These are phyloP conservation scores for Xylota sylvarum DNA, from an alignment of 2,888 invertebrate species.

Conservation along the genomic window DNA sequence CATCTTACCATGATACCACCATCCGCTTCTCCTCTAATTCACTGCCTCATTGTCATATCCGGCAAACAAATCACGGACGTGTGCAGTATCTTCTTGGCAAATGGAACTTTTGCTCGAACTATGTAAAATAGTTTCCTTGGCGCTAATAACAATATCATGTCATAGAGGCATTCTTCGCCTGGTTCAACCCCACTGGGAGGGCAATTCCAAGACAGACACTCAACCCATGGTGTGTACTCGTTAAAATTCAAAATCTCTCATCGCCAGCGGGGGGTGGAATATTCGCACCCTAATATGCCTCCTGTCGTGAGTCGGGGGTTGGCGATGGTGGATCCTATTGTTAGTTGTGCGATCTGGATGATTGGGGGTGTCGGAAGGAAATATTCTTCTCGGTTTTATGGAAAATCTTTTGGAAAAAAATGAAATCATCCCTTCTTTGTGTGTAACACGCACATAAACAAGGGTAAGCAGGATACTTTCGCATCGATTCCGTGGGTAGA, in stretches of 20 bases:
- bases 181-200: background rate
- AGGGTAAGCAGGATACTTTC: slow-evolving; percentile 53
- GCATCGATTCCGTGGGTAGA: slow-evolving; percentile 48
- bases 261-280: slow-evolving; percentile 11
- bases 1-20: background rate
- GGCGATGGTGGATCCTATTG: slow-evolving; percentile 8
- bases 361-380: background rate
- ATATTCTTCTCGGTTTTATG: background rate
- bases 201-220: background rate
- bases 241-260: slow-evolving; percentile 46
- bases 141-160: slow-evolving; percentile 60
- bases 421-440: slow-evolving; percentile 33
- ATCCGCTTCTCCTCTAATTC: background rate
- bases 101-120: slow-evolving; percentile 4
- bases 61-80: slow-evolving; percentile 4
- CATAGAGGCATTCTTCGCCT: slow-evolving; percentile 28
- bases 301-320: background rate
- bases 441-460: slow-evolving; percentile 60
- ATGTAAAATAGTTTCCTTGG: slow-evolving; percentile 57
- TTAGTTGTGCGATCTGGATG: slow-evolving; percentile 16
- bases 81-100: background rate
- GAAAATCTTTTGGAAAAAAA: slow-evolving; percentile 5
- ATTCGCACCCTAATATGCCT: slow-evolving; percentile 19
- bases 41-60: slow-evolving; percentile 5
- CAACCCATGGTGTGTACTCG: background rate